These are phyloP conservation scores for Symphodus melops DNA, from an alignment of 2,113 vertebrate genomes.

Conservation along the genomic window DNA sequence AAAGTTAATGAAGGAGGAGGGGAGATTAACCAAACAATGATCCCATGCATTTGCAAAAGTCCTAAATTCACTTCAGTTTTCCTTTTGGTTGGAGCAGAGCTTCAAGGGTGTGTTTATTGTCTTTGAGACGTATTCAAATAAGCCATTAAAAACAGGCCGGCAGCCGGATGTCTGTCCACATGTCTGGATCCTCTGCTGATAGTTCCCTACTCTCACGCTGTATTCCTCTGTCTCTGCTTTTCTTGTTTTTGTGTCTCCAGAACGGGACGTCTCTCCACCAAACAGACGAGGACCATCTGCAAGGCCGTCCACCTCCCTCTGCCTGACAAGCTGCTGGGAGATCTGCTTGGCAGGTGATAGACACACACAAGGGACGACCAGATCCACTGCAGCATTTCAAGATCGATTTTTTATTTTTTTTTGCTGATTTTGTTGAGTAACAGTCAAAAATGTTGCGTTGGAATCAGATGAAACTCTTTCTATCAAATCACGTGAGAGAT, in stretches of 20 bases:
- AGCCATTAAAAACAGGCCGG: background rate
- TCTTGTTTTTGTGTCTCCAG: constrained; percentile 75
- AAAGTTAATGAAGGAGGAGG: too few relatives aligned
- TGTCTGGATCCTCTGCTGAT: background rate
- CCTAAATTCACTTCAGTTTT: background rate
- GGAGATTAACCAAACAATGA: background rate
- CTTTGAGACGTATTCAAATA: constrained; percentile 4
- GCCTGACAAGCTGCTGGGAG: constrained; percentile 81
- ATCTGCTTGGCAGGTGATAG: constrained; percentile 86
- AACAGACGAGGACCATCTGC: constrained; percentile 84
- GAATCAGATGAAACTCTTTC: background rate
- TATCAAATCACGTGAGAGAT: background rate
- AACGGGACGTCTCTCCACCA: constrained; percentile 81
- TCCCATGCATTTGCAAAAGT: background rate
- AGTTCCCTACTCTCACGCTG: background rate
- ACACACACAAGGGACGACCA: background rate
- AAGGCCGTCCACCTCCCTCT: constrained; percentile 88
- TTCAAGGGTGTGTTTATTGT: background rate
- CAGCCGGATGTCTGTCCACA: background rate
- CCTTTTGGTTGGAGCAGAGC: background rate
- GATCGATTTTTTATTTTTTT: constrained; percentile 10
- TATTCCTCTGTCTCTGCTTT: constrained; percentile 1
- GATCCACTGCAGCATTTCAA: constrained; percentile 4
- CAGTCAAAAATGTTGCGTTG: background rate
- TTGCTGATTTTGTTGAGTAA: background rate